phyloP scores from a whole-genome alignment of 2,113 vertebrate genomes.

The Cololabis saira region DNA sequence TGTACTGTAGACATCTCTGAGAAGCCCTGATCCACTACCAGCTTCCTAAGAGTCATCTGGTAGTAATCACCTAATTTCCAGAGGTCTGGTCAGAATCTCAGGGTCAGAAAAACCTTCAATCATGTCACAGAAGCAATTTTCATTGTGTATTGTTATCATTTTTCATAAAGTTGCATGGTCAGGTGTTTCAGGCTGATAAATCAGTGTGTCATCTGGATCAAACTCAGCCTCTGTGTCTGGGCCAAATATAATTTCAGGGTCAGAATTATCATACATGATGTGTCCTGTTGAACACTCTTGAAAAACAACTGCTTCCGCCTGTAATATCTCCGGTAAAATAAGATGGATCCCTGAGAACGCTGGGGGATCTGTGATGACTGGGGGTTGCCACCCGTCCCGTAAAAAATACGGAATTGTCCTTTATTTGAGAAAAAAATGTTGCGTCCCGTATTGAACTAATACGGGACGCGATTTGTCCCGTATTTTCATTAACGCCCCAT shows the following conservation, averaged over 20 bases:
- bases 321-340: too few relatives aligned
- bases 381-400: too few relatives aligned
- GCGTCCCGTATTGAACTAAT: too few relatives aligned
- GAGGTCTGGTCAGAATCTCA: neutral
- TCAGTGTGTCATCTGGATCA: neutral
- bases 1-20: neutral
- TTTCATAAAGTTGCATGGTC: neutral
- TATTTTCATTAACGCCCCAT: too few relatives aligned
- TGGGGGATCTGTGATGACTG: too few relatives aligned
- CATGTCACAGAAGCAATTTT: conserved; percentile 7
- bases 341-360: too few relatives aligned
- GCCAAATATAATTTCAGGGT: neutral
- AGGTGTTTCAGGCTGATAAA: neutral
- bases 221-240: neutral
- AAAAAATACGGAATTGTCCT: too few relatives aligned
- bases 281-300: too few relatives aligned
- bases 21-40: conserved; percentile 2
- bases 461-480: too few relatives aligned
- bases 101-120: conserved; percentile 16
- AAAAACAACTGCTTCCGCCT: too few relatives aligned
- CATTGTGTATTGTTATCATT: neutral
- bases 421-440: too few relatives aligned
- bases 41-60: conserved; percentile 7
- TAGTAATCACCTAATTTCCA: neutral
- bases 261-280: too few relatives aligned